These are phyloP conservation scores for Lepus timidus DNA, from an alignment of 2,113 vertebrate genomes.

Conservation along the genomic window DNA sequence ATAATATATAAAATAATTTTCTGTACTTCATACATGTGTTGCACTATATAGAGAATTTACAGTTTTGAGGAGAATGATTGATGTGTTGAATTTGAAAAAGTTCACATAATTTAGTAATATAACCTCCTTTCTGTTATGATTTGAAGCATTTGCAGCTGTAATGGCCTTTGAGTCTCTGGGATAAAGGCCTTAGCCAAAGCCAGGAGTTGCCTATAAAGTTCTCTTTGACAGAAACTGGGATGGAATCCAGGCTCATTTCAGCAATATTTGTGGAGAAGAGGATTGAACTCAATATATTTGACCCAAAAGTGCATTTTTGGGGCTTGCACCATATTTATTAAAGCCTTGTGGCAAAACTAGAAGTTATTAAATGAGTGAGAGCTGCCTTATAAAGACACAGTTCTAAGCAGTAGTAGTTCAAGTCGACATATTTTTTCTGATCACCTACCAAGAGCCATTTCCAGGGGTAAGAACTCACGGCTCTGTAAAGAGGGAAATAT, in stretches of 20 bases:
- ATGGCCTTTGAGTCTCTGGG: conserved; percentile 70
- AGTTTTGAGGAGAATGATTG: conserved; percentile 60
- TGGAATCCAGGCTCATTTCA: conserved; percentile 83
- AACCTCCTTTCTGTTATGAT: conserved; percentile 69
- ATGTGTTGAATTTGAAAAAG: conserved; percentile 73
- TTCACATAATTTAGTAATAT: conserved; percentile 65
- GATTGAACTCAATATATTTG: conserved; percentile 84
- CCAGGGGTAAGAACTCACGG: not conserved
- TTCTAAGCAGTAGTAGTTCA: conserved; percentile 68
- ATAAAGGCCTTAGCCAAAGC: conserved; percentile 77
- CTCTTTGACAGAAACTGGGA: conserved; percentile 83
- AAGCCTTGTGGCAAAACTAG: conserved; percentile 81
- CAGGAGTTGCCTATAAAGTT: conserved; percentile 81
- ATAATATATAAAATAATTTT: conserved; percentile 51
- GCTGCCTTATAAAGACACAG: conserved; percentile 78
- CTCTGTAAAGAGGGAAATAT: conserved; percentile 20
- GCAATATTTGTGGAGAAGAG: conserved; percentile 84
- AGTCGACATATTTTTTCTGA: conserved; percentile 65
- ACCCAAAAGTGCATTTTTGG: conserved; percentile 83
- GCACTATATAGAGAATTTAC: conserved; percentile 61
- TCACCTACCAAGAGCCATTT: conserved; percentile 68
- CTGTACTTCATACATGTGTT: conserved; percentile 67
- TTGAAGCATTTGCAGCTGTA: conserved; percentile 75
- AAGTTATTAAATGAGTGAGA: conserved; percentile 79
- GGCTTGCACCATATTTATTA: conserved; percentile 82